Percentiles rank a stretch among this genome's conserved stretches.
These are phyloP conservation scores for Euborellia annulipes DNA, from an alignment of 1,140 invertebrate genomes.

Conservation along the genomic window DNA sequence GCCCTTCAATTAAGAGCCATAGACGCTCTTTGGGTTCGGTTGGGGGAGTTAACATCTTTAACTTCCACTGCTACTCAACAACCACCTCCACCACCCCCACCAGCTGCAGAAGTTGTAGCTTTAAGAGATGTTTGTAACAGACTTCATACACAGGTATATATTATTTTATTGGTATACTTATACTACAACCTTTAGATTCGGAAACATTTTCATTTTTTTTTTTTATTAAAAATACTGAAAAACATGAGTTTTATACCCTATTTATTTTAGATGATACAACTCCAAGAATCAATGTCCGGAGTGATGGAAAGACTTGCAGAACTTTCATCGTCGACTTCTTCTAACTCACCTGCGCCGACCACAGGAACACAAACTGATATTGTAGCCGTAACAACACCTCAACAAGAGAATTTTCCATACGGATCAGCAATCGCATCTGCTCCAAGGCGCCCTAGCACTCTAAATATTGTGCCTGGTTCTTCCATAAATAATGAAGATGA, in stretches of 20 bases:
- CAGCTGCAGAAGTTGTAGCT: conserved; percentile 18
- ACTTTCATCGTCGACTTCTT: no score
- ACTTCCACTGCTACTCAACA: background rate
- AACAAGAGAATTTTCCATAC: conserved; percentile 16
- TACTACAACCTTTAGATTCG: conserved; percentile 1
- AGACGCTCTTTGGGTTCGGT: no score
- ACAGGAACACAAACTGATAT: conserved; percentile 55
- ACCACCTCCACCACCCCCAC: conserved; percentile 21
- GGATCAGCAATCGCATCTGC: no score
- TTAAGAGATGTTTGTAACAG: conserved; percentile 4
- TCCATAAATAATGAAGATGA: no score
- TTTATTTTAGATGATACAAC: conserved; percentile 47
- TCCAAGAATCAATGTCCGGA: conserved; percentile 58
- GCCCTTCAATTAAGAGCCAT: background rate
- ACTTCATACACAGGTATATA: background rate
- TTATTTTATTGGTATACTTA: background rate
- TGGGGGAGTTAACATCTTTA: background rate
- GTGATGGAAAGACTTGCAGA: conserved; percentile 45
- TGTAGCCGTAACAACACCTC: conserved; percentile 53
- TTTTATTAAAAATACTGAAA: no score
- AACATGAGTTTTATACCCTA: no score
- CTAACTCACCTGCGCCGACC: background rate
- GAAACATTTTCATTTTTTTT: conserved; percentile 2
- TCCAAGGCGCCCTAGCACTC: no score
- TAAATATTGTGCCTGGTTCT: no score